phyloP scores from a whole-genome alignment of 2,888 invertebrate genomes.

The Callinectes sapidus region DNA sequence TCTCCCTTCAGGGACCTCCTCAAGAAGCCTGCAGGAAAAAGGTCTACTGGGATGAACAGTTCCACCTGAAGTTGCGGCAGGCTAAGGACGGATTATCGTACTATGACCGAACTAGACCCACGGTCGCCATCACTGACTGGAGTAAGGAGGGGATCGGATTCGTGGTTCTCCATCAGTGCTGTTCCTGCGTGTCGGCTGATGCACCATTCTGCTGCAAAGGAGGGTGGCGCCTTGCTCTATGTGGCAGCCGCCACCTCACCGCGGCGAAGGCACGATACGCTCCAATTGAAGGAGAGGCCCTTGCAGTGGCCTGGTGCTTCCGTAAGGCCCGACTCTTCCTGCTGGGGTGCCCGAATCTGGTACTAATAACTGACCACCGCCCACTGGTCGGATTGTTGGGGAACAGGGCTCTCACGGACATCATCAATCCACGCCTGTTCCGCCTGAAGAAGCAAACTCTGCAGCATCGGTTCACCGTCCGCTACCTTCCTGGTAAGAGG shows the following conservation, averaged over 20 bases:
- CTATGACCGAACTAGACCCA: slow-evolving; percentile 42
- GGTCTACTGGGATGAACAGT: slow-evolving; percentile 51
- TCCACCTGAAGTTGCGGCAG: neutral
- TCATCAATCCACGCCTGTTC: slow-evolving; percentile 27
- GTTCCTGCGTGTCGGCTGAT: neutral
- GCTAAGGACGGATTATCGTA: neutral
- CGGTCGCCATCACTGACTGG: slow-evolving; percentile 42
- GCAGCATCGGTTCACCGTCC: slow-evolving; percentile 41
- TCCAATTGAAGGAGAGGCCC: slow-evolving; percentile 45
- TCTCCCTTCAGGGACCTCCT: slow-evolving; percentile 24
- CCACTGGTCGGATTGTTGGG: slow-evolving; percentile 19
- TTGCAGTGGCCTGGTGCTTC: slow-evolving; percentile 42
- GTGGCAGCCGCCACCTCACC: slow-evolving; percentile 29
- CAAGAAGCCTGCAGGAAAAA: slow-evolving; percentile 13
- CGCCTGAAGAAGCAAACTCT: slow-evolving; percentile 40
- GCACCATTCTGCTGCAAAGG: slow-evolving; percentile 43
- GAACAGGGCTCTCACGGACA: slow-evolving; percentile 7
- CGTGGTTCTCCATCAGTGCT: slow-evolving; percentile 48
- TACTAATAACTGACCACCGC: slow-evolving; percentile 2
- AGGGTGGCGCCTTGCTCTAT: slow-evolving; percentile 36
- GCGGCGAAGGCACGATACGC: slow-evolving; percentile 28
- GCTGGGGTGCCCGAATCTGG: slow-evolving; percentile 38
- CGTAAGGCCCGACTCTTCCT: slow-evolving; percentile 45
- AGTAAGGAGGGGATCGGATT: slow-evolving; percentile 46
- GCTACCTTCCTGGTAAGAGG: slow-evolving; percentile 41